Conservation (phyloP, 2,888 invertebrate species). For the Macropis europaea region DNA sequence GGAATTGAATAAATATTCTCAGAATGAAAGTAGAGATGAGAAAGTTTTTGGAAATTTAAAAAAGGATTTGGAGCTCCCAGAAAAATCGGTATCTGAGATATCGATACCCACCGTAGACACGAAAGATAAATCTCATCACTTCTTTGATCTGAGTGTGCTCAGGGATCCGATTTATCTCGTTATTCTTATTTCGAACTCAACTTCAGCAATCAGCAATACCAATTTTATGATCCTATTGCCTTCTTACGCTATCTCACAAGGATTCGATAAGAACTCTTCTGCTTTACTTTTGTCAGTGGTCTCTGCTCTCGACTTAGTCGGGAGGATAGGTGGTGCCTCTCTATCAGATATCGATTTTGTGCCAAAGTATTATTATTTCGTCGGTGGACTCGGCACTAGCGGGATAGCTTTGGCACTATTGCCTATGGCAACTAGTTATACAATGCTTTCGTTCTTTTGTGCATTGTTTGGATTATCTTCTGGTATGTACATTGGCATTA, state of each 20-base stretch:
- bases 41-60: slow-evolving; percentile 2
- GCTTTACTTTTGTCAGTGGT: slow-evolving; percentile 90
- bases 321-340: slow-evolving; percentile 91
- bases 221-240: slow-evolving; percentile 92
- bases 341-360: slow-evolving; percentile 88
- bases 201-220: slow-evolving; percentile 92
- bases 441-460: slow-evolving; percentile 86
- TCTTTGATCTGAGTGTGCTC: slow-evolving; percentile 87
- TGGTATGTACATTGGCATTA: slow-evolving; percentile 92
- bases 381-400: slow-evolving; percentile 88
- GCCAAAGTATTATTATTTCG: slow-evolving; percentile 91
- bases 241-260: slow-evolving; percentile 86
- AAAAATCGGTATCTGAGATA: slow-evolving; percentile 3
- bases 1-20: neutral
- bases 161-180: slow-evolving; percentile 90
- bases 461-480: slow-evolving; percentile 90
- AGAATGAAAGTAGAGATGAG: slow-evolving; percentile 5
- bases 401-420: slow-evolving; percentile 87
- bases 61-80: slow-evolving; percentile 1
- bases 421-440: slow-evolving; percentile 85
- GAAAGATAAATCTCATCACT: slow-evolving; percentile 75
- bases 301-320: slow-evolving; percentile 90
- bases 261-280: slow-evolving; percentile 86
- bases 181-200: slow-evolving; percentile 91
- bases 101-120: slow-evolving; percentile 1